phyloP scores from a whole-genome alignment of 2,113 vertebrate genomes.

The Accipiter virgatus region DNA sequence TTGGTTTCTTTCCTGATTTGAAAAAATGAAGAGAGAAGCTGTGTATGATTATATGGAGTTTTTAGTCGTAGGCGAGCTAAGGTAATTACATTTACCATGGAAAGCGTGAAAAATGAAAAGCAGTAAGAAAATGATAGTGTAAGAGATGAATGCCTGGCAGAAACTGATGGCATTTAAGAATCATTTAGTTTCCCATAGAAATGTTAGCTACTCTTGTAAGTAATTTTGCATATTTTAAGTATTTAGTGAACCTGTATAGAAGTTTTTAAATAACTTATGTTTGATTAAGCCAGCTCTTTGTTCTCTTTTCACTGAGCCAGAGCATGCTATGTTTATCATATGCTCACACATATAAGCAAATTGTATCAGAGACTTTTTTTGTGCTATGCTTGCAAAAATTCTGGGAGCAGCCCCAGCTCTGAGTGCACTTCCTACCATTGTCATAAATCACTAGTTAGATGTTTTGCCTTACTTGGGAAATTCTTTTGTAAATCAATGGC shows the following conservation, averaged over 20 bases:
- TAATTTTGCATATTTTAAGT: neutral
- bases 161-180: neutral
- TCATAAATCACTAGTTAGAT: constrained; percentile 13
- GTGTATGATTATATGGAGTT: neutral
- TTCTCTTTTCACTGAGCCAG: neutral
- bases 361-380: neutral
- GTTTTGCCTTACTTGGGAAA: constrained; percentile 22
- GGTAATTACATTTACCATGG: neutral
- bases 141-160: neutral
- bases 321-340: neutral
- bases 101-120: neutral
- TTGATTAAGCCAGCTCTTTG: neutral
- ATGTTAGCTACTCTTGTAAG: neutral
- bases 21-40: neutral
- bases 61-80: neutral
- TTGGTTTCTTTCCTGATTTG: neutral
- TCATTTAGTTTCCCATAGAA: neutral
- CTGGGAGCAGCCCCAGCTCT: constrained; percentile 7
- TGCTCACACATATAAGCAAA: neutral
- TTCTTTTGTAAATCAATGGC: neutral
- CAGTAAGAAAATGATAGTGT: neutral
- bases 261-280: neutral
- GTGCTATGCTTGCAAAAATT: constrained; percentile 33
- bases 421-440: constrained; percentile 33
- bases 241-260: neutral